Percentiles rank a stretch among this genome's conserved stretches.
Conservation (phyloP, 2,797 vertebrate genomes). For the Macrochelys suwanniensis region DNA sequence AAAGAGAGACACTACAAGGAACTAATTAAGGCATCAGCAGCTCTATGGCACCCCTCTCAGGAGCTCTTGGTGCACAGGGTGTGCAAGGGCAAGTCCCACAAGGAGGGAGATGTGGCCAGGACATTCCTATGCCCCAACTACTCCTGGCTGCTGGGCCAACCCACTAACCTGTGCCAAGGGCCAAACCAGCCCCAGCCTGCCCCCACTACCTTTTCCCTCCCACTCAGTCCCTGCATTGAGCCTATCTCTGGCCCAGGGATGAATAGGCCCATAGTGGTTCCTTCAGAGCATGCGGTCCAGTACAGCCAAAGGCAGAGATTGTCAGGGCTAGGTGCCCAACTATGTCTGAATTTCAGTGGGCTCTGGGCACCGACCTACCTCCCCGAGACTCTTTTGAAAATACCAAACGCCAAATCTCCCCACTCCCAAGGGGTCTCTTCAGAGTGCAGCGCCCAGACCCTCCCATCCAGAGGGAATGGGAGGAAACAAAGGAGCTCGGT, state of each 20-base stretch:
- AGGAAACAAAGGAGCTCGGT: not conserved
- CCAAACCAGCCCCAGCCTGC: not conserved
- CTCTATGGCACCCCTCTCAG: not conserved
- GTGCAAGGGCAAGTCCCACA: not conserved
- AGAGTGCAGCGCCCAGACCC: not conserved
- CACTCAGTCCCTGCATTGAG: not conserved
- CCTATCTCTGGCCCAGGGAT: not conserved
- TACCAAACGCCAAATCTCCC: not conserved
- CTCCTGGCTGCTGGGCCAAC: not conserved
- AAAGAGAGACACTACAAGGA: too few species aligned
- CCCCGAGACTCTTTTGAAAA: not conserved
- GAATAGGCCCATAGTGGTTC: not conserved
- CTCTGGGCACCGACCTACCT: not conserved
- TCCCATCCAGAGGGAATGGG: not conserved
- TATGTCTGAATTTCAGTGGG: not conserved
- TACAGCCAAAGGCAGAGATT: not conserved
- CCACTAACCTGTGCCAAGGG: not conserved
- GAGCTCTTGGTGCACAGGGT: not conserved
- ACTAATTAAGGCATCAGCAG: too few species aligned
- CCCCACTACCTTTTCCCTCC: not conserved
- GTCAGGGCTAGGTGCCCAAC: not conserved
- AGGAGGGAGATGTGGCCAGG: not conserved
- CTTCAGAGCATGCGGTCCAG: not conserved
- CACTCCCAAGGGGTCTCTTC: not conserved
- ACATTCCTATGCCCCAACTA: not conserved